These are phyloP conservation scores for Leptarthrus brevirostris DNA, from an alignment of 2,888 invertebrate genomes.

Conservation along the genomic window DNA sequence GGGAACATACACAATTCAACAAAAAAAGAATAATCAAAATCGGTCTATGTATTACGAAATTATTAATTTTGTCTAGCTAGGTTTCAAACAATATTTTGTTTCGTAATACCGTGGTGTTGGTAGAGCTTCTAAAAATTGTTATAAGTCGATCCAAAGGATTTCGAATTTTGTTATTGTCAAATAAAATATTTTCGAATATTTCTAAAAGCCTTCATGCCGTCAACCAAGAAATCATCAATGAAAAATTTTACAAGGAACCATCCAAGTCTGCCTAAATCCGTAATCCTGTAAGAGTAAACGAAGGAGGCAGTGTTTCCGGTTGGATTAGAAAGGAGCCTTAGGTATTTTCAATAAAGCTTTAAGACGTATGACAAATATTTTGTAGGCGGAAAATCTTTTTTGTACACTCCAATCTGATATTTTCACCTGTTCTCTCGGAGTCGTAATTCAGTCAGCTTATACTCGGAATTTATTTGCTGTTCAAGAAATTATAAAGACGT, in stretches of 20 bases:
- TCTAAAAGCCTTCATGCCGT: background rate
- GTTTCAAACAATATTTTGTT: too few species aligned
- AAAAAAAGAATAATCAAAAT: too few species aligned
- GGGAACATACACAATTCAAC: too few species aligned
- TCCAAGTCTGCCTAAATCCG: background rate
- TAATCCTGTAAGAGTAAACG: constrained; percentile 3
- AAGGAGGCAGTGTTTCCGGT: constrained; percentile 11
- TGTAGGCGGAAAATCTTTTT: constrained; percentile 27
- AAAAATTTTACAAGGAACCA: constrained; percentile 2
- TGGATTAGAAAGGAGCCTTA: constrained; percentile 11
- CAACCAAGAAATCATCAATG: background rate
- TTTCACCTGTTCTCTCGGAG: background rate
- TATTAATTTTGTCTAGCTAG: too few species aligned
- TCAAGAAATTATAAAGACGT: constrained; percentile 8
- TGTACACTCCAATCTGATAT: constrained; percentile 16
- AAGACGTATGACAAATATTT: constrained; percentile 28
- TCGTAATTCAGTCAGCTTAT: constrained; percentile 7
- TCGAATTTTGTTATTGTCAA: too few species aligned
- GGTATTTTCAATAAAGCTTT: constrained; percentile 8
- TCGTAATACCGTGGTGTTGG: too few species aligned
- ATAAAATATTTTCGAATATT: too few species aligned
- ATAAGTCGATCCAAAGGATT: too few species aligned
- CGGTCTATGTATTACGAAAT: too few species aligned
- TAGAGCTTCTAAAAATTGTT: too few species aligned
- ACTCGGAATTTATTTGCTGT: constrained; percentile 27